Conservation (phyloP, 1,140 invertebrate species). For the Drosophila aff. region DNA sequence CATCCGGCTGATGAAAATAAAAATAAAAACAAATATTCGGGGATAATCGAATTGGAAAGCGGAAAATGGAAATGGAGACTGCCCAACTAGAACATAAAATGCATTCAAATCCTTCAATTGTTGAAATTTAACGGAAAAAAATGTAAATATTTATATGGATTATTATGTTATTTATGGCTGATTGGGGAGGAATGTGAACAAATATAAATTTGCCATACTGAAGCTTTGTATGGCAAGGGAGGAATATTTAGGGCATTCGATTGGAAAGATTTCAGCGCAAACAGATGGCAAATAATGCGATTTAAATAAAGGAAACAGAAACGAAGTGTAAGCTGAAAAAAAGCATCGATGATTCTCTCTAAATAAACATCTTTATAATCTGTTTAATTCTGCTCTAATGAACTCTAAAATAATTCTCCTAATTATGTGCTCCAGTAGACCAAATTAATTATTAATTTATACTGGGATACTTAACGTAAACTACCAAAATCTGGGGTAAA, state of each 20-base stretch:
- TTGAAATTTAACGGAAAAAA: conserved; percentile 15
- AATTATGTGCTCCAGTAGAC: neutral
- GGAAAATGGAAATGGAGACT: conserved; percentile 47
- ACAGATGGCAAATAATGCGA: conserved; percentile 42
- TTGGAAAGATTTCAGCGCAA: conserved; percentile 41
- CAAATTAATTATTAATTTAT: too few species aligned
- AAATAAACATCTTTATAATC: neutral
- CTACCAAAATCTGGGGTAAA: neutral
- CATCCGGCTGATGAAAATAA: conserved; percentile 14
- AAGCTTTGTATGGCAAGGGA: conserved; percentile 33
- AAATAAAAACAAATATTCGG: conserved; percentile 14
- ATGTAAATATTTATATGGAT: conserved; percentile 45
- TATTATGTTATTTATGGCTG: conserved; percentile 65
- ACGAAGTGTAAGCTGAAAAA: neutral
- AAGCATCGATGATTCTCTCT: neutral
- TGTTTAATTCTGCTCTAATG: neutral
- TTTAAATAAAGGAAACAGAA: conserved; percentile 25
- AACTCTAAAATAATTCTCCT: conserved; percentile 1
- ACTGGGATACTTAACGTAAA: neutral
- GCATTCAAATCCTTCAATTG: conserved; percentile 47
- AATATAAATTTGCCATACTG: conserved; percentile 26
- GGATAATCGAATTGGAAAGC: conserved; percentile 60
- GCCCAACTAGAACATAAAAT: conserved; percentile 60
- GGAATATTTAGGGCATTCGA: conserved; percentile 40
- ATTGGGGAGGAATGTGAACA: neutral